A percentile compares a stretch with the other conserved stretches of the same genome.
Evolutionary conservation across 2,797 vertebrate species (phyloP).

Genomic region (Leptoclinus maculatus): DNA sequence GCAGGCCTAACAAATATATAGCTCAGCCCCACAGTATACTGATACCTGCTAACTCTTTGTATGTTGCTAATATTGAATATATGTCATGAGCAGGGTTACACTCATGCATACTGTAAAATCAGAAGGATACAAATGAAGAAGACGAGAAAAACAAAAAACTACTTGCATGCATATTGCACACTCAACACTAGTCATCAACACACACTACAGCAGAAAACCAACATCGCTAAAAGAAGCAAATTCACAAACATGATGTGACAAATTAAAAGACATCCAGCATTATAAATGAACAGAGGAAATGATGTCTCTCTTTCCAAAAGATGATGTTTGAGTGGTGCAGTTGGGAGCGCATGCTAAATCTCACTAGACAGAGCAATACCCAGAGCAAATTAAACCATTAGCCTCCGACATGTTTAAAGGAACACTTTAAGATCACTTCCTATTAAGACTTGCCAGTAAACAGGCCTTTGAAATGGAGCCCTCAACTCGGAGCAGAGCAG

Average conservation of each 20-base stretch:
- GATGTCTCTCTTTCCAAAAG: constrained; percentile 59
- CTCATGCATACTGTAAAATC: background rate
- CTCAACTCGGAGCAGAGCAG: constrained; percentile 76
- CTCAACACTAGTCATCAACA: background rate
- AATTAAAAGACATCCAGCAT: constrained; percentile 51
- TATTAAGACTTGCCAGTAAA: constrained; percentile 83
- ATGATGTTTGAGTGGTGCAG: constrained; percentile 63
- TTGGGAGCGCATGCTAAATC: constrained; percentile 73
- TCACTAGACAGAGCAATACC: constrained; percentile 83
- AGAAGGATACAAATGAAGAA: background rate
- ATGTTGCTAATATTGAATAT: background rate
- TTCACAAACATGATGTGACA: constrained; percentile 35
- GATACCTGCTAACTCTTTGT: constrained; percentile 2
- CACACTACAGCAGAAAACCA: background rate
- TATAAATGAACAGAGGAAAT: constrained; percentile 62
- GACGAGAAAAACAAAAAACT: background rate
- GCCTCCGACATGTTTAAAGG: constrained; percentile 81
- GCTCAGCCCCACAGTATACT: background rate
- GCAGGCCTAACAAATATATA: background rate
- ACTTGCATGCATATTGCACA: background rate
- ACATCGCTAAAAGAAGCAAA: background rate
- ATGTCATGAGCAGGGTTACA: background rate
- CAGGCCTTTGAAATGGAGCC: constrained; percentile 84
- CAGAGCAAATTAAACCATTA: constrained; percentile 85
- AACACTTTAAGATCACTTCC: constrained; percentile 84